Percentiles rank a stretch among this genome's conserved stretches.
These are phyloP conservation scores for Drosophila melanosoma DNA, from an alignment of 2,888 invertebrate genomes.

Conservation along the genomic window DNA sequence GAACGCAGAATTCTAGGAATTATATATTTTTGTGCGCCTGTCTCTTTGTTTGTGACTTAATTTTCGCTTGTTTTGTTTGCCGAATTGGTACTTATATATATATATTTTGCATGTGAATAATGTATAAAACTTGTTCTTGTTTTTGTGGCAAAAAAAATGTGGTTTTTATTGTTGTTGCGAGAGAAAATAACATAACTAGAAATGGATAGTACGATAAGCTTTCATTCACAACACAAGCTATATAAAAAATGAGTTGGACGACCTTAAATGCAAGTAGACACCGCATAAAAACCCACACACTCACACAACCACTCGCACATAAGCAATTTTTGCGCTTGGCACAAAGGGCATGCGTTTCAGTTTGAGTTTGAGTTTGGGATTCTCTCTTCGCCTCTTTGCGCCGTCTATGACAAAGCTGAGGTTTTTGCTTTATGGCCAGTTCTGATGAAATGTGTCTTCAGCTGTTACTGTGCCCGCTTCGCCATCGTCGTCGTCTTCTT, in stretches of 20 bases:
- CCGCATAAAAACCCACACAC: conserved; percentile 4
- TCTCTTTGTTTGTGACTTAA: conserved; percentile 25
- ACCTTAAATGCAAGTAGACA: conserved; percentile 36
- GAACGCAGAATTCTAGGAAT: conserved; percentile 40
- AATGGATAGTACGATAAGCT: conserved; percentile 32
- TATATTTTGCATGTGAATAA: conserved; percentile 12
- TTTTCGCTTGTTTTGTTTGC: conserved; percentile 56
- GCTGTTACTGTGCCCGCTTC: conserved; percentile 55
- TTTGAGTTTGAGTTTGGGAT: conserved; percentile 42
- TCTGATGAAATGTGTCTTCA: conserved; percentile 78
- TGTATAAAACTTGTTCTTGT: neutral
- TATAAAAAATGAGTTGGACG: conserved; percentile 18
- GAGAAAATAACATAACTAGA: conserved; percentile 4
- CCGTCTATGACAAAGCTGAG: conserved; percentile 42
- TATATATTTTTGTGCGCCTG: conserved; percentile 3
- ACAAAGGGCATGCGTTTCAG: conserved; percentile 59
- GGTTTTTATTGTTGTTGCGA: neutral
- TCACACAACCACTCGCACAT: conserved; percentile 29
- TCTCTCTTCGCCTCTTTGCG: conserved; percentile 22
- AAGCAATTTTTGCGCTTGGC: conserved; percentile 39
- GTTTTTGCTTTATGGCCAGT: conserved; percentile 76
- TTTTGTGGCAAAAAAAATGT: no score
- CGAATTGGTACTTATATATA: conserved; percentile 27
- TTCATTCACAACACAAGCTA: conserved; percentile 10
- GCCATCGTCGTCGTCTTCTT: conserved; percentile 33